Evolutionary conservation across 2,797 vertebrate genomes (phyloP).

Genomic region (Tarsius wallacei): DNA sequence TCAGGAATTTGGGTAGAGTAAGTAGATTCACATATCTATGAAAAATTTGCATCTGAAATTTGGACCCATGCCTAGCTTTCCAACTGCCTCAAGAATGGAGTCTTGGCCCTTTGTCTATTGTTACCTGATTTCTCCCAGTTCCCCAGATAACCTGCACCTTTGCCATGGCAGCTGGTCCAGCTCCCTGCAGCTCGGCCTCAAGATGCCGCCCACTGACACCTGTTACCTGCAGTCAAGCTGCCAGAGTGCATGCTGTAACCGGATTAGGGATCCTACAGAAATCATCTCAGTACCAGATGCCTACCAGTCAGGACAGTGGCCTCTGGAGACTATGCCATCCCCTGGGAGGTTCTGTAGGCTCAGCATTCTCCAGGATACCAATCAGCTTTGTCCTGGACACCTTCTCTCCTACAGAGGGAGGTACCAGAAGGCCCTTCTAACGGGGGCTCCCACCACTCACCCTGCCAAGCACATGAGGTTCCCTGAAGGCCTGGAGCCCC

Average conservation of each 20-base stretch:
- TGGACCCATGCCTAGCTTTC: not conserved
- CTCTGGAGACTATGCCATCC: not conserved
- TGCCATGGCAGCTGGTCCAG: not conserved
- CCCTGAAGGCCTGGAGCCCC: not conserved
- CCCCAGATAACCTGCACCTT: not conserved
- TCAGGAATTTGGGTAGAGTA: not conserved
- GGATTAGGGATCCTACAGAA: not conserved
- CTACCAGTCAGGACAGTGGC: not conserved
- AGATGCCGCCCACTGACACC: not conserved
- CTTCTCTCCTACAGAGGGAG: not conserved
- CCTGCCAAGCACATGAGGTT: fast-evolving
- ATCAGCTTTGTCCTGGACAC: not conserved
- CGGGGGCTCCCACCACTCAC: not conserved
- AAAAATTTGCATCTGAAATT: not conserved
- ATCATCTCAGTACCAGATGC: not conserved
- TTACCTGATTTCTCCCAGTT: not conserved
- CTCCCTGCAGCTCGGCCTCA: not conserved
- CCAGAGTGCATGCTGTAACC: not conserved
- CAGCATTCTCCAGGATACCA: not conserved
- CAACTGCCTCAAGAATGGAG: not conserved
- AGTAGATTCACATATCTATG: not conserved
- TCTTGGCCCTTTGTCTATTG: not conserved
- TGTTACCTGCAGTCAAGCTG: not conserved
- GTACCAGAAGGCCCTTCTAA: not conserved
- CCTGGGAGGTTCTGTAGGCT: not conserved